Base-by-base conservation (phyloP, 2,888 invertebrate genomes). In the Galeruca laticollis region DNA sequence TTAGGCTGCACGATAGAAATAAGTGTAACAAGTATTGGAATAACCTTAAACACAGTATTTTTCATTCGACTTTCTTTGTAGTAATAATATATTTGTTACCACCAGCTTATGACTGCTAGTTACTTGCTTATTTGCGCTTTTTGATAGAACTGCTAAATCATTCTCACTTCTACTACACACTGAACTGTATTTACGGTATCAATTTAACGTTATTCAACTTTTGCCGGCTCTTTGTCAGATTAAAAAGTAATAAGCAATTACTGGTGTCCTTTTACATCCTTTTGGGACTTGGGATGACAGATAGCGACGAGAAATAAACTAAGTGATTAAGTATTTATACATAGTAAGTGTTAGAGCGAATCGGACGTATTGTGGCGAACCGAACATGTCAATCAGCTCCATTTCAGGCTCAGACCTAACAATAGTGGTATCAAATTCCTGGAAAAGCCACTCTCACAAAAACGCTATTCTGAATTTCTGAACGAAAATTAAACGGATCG, bases 241-340 rank as follows among this genome's bases (percentile, higher is more conserved):
- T 60, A 57, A 68, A 68, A 47, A 57, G 10, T 60, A 61, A 61
- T 63, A 61, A 68, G 61, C 68, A 69, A 68, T 71, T 66, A 62
- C 68, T 68, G 37, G 18, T 20, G 56, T 59, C 35, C 35, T n/a
- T n/a, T 35, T 57, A 57, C n/a, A 57, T 57, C 56, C 33, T 35
- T 57, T 57, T 4, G 35, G 56, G 18, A 31, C 35, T 57, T 35
- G 4, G 51, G 20, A 49, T 35, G 35, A n/a, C 33, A 62, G 33
- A 51, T 51, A 51, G 35, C 43, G 31, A 31, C 13, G 37, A 35
- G n/a, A 40, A 52, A 59, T 70, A 63, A 77, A 72, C 76, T 73
- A 73, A 71, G 74, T 75, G 79, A 81, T 83, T 83, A 83, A 83
- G 79, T 82, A 83, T 83, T 83, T 81, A 83, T 80, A 73, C 76